Evolutionary conservation across 1,140 invertebrate species (phyloP), one percentile per base, ranked within the genome.

Genomic region (Penaeus indicus): DNA sequence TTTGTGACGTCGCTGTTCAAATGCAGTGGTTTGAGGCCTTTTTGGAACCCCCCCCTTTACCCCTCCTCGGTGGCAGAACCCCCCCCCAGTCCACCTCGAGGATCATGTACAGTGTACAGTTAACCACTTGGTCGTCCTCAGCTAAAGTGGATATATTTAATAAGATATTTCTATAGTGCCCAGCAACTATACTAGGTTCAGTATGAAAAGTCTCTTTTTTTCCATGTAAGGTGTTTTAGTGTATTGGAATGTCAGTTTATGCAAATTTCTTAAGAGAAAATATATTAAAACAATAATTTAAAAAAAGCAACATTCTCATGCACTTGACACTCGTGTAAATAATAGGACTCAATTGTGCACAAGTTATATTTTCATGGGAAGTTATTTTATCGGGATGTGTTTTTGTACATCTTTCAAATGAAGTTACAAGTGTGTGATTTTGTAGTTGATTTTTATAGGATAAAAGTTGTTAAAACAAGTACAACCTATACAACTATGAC

Each of bases 371-470:
- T 87, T 87, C 67, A 42, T 47, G 61, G 80, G 62, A 86, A 72
- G 67, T 27, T 87, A 81, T 87, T 87, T 87, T 87, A 80, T 64
- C 32, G 63, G 32, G 85, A 69, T 60, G 27, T 69, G 64, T 22
- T 87, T 87, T 87, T 87, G 85, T 87, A 87, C 60, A 69, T 81
- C 38, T 77, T 86, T 87, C 64, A 81, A 69, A 11, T 63, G 85
- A 42, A 81, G 13, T 77, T 86, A 80, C 78, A 82, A 11, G 78
- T 54, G 81, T 47, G 80, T 80, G 64, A 60, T 88, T 86, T 88
- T 88, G 86, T 88, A 88, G 86, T 84, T 88, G 67, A 88, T 84
- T 88, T 88, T 88, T 88, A 88, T 88, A 88, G 86, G 86, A 78
- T 62, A 27, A 79, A 80, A 84, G 81, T 84, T 84, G 86, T 88